Evolutionary conservation across 2,113 vertebrate genomes (phyloP), one percentile per base, ranked within the genome.

Genomic region (Sisor rabdophorus): DNA sequence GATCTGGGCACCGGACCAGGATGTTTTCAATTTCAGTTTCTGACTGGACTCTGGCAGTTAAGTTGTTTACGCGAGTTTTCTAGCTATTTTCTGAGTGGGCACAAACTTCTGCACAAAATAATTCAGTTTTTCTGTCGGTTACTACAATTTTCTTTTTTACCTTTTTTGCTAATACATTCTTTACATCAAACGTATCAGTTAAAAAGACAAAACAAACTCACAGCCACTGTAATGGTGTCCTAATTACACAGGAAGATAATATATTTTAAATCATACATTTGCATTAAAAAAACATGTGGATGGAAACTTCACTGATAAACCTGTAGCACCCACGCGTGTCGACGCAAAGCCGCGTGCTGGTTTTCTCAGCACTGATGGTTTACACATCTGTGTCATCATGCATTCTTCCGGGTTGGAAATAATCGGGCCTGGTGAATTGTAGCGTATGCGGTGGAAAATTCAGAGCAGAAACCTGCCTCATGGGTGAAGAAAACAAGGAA

Each of bases 381-480:
- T 56, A 44, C 9, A 81, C 78, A 28, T 79, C 71, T 63, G 67
- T 76, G 76, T 86, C 73, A 85, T 87, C 84, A 83, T 68, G 77
- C 76, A 64, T 54, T 71, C n/a, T 73, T 72, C 70, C 19, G 64
- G 69, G 77, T 63, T 78, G 73, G 71, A 83, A 77, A 80, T 80
- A 80, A 76, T 50, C 56, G 20, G 12, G 67, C 63, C 7, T 70
- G 73, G 76, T 76, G 58, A 83, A 81, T 48, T 56, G 75, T 71
- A 74, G 78, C 67, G 26, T 63, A 19, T 68, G 81, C 68, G 71
- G 83, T 84, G 85, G 85, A 86, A 89, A 90, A 78, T 78, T 48
- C 50, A 36, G 56, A 50, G 47, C 4, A 5, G 81, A 81, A 77
- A 84, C 75, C 11, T 87, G 81, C 81, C 84, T 28, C 55, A 73